Evolutionary conservation across 2,113 vertebrate genomes (phyloP), one percentile per base, ranked within the genome.

Genomic region (Macrotus californicus): DNA sequence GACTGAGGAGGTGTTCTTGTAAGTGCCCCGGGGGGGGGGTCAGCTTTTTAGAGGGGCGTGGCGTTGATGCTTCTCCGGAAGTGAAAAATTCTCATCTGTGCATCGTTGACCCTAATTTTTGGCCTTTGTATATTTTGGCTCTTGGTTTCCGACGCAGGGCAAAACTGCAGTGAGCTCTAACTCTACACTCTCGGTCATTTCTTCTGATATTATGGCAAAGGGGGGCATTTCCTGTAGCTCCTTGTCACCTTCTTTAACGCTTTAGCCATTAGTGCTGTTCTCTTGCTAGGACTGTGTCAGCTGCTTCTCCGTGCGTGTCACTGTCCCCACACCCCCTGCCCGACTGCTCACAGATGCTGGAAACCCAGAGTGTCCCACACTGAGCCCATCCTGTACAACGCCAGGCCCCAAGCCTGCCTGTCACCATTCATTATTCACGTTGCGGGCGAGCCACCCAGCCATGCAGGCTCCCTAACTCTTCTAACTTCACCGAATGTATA

Each of bases 121-220:
- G 86, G 81, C 73, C 67, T 90, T 41, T 50, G 15, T 56, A 2
- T 86, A 41, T 41, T 7, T 81, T 64, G 66, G 81, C 56, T 91
- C 43, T 87, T 67, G 34, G 26, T 93, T 43, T 93, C 66, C 59
- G 48, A 46, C 43, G 76, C 18, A 77, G 73, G 39, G 18, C n/a
- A 67, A 52, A 93, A 48, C 39, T 67, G 21, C 22, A 31, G 14
- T 79, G 31, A 21, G 54, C 48, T 59, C 3, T 59, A 29, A 21
- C 0, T 1, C 54, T 36, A 1, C 48, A 39, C 66, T 93, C 59
- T n/a, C 50, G 8, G 31, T 76, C 15, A n/a, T 75, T 34, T 80
- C n/a, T 54, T 82, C 59, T 52, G 39, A 34, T 46, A 46, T 73
- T 43, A n/a, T 16, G 46, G 24, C 43, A 6, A 34, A 72, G 64